These are phyloP conservation scores for Microcebus tavaratra DNA, from an alignment of 2,113 vertebrate genomes.

Conservation along the genomic window DNA sequence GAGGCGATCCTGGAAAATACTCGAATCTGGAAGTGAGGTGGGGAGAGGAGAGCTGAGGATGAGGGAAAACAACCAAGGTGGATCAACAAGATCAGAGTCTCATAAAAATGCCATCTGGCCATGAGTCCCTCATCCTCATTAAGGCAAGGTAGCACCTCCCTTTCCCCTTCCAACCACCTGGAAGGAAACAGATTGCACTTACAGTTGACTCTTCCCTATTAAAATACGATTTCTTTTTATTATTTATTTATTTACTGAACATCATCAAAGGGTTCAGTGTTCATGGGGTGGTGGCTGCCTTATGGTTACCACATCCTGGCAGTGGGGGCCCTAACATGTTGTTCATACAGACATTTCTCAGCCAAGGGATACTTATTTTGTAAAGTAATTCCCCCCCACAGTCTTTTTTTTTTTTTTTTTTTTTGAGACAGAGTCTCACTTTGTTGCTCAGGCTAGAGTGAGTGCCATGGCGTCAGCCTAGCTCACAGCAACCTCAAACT, in stretches of 20 bases:
- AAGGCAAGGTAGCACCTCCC: neutral
- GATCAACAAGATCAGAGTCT: neutral
- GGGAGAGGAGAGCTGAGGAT: neutral
- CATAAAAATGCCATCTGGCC: rapidly evolving
- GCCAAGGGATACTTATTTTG: neutral
- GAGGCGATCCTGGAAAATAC: neutral
- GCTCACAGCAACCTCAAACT: no score
- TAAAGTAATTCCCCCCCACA: neutral
- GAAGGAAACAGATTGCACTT: neutral
- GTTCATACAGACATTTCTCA: constrained; percentile 15
- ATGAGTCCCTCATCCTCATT: neutral
- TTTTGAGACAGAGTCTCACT: no score
- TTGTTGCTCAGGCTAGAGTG: no score
- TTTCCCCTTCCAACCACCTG: neutral
- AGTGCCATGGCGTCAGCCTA: no score
- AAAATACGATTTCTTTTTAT: neutral
- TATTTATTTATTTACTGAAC: neutral
- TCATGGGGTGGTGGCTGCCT: neutral
- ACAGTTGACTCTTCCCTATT: neutral
- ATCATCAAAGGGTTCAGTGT: neutral
- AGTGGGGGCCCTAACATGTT: neutral
- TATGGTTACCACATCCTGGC: neutral
- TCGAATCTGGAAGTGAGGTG: neutral
- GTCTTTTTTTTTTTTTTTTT: no score
- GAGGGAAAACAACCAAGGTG: neutral